phyloP scores from a whole-genome alignment of 2,888 invertebrate species.

The Aspidiotus destructor region DNA sequence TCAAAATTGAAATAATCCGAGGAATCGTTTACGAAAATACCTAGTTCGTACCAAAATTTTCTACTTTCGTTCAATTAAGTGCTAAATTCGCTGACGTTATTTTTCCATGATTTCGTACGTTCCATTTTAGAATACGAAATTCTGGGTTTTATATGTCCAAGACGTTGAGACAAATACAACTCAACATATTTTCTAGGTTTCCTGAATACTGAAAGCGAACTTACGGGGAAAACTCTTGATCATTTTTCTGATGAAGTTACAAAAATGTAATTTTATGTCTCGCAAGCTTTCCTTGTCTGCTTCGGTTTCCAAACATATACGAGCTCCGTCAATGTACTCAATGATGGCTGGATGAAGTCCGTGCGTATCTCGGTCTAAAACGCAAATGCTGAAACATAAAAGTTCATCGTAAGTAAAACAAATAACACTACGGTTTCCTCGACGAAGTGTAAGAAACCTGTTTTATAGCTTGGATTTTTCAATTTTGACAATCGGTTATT shows the following conservation, averaged over 20 bases:
- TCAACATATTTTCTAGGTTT: neutral
- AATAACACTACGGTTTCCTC: too few species aligned
- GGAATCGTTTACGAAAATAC: too few species aligned
- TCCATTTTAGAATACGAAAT: too few species aligned
- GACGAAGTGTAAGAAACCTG: too few species aligned
- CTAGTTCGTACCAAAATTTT: too few species aligned
- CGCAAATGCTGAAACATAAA: conserved; percentile 55
- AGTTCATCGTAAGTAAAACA: too few species aligned
- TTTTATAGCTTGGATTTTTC: too few species aligned
- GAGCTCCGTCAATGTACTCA: conserved; percentile 90
- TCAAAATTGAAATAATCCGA: too few species aligned
- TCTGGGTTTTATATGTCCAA: neutral
- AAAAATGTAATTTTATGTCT: conserved; percentile 87
- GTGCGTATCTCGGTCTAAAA: conserved; percentile 72
- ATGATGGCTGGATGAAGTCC: conserved; percentile 76
- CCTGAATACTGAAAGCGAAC: conserved; percentile 41
- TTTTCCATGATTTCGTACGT: too few species aligned
- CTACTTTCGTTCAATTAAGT: too few species aligned
- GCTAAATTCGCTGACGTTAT: too few species aligned
- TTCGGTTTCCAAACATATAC: conserved; percentile 83
- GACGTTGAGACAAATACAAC: neutral
- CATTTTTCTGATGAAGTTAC: conserved; percentile 85
- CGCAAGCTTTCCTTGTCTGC: conserved; percentile 85
- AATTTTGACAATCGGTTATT: too few species aligned
- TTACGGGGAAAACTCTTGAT: conserved; percentile 85